Base-by-base conservation (phyloP, 30 jellyfish, hydroid and myxozoan genomes). In the Nemopilema nomurai region DNA sequence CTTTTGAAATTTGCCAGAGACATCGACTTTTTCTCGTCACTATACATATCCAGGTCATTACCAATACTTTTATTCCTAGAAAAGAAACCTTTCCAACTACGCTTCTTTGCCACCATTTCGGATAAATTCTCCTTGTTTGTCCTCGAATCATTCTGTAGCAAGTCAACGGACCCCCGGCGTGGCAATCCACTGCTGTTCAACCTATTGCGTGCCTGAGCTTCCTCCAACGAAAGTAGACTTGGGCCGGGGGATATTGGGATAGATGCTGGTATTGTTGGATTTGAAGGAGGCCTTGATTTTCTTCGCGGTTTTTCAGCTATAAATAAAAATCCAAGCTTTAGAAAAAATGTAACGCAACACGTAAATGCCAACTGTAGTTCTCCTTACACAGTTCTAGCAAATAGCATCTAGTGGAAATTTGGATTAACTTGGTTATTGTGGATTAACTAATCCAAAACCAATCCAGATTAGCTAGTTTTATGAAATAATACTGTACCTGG, bases 221-320 rank as follows among this genome's bases (percentile, higher is more conserved):
- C 99, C 69, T 94, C 99, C 21, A 94, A 69, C 24, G 99, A 89
- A 16, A 94, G 91, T 22, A 94, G 93, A 67, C 92, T 89, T 20
- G 99, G 99, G 29, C 96, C 92, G 22, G 97, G 97, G 0, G 96
- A 85, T 51, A 94, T 82, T 21, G 99, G 99, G 16, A 80, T 64
- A 26, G 99, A 89, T 52, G 95, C 95, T 62, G 97, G 94, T 18
- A 81, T 80, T 13, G 94, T 80, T 1, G 96, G 99, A 28, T 89
- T 74, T 4, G 96, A 77, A 26, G 91, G 98, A 16, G 95, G 87
- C 41, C 92, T 88, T 16, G 88, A 74, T 26, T 82, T 89, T 49
- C 87, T 95, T 22, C 92, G 95, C 6, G 92, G 88, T 50, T 70
- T 75, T 27, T 75, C 90, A 8, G 84, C 83, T 64, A 86, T 90